Percentiles rank a stretch among this genome's conserved stretches.
Evolutionary conservation across 1,140 invertebrate genomes (phyloP).

Genomic region (Bombus difficillimus): DNA sequence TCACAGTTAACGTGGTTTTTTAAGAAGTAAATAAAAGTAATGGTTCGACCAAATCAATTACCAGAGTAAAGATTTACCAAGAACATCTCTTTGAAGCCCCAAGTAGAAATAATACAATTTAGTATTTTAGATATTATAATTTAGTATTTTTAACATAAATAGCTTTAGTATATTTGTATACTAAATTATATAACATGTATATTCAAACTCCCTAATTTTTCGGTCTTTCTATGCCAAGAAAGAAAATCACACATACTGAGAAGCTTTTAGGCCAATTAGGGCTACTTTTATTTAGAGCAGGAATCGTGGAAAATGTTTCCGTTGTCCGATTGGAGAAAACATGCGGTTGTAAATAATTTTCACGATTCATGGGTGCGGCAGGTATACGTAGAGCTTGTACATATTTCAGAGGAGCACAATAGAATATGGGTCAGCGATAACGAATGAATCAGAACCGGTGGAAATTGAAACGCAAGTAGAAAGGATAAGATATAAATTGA

Average conservation of each 20-base stretch:
- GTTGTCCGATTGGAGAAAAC: too few species aligned
- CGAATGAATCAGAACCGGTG: conserved; percentile 3
- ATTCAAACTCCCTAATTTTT: background rate
- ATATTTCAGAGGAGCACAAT: conserved; percentile 6
- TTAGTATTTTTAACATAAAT: too few species aligned
- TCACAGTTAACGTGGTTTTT: too few species aligned
- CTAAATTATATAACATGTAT: too few species aligned
- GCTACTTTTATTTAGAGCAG: background rate
- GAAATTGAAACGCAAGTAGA: conserved; percentile 20
- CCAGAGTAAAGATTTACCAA: too few species aligned
- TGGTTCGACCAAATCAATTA: too few species aligned
- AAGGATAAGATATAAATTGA: background rate
- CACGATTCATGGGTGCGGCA: background rate
- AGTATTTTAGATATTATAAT: too few species aligned
- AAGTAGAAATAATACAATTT: too few species aligned
- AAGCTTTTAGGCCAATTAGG: background rate
- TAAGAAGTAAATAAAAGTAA: too few species aligned
- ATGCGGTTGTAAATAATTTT: background rate
- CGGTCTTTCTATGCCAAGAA: background rate
- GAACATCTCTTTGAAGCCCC: too few species aligned
- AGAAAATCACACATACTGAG: background rate
- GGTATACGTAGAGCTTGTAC: background rate
- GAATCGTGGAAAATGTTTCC: background rate
- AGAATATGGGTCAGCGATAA: conserved; percentile 40
- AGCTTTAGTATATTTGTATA: too few species aligned